Evolutionary conservation across 2,113 vertebrate genomes (phyloP).

Genomic region (Cercocebus atys): DNA sequence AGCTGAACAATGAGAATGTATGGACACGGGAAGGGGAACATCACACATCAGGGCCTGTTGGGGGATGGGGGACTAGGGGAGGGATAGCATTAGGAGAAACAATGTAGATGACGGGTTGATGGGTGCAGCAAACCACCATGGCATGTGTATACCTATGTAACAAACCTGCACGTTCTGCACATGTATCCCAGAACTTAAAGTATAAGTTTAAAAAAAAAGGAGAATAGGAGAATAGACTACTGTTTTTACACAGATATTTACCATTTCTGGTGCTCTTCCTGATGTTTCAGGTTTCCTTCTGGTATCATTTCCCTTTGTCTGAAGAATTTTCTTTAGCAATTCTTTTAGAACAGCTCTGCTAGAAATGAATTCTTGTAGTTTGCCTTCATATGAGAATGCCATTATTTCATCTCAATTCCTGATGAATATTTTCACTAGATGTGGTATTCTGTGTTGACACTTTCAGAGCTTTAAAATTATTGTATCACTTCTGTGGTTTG

Average conservation of each 20-base stretch:
- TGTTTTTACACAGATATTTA: background rate
- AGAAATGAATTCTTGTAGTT: background rate
- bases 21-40: too few relatives aligned
- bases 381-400: background rate
- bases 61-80: too few relatives aligned
- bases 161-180: too few relatives aligned
- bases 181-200: too few relatives aligned
- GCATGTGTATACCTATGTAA: too few relatives aligned
- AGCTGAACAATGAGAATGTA: too few relatives aligned
- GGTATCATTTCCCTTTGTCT: background rate
- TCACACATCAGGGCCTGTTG: too few relatives aligned
- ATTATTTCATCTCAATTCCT: background rate
- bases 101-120: too few relatives aligned
- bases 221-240: background rate
- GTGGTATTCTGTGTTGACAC: background rate
- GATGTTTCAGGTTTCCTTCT: background rate
- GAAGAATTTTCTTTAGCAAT: background rate
- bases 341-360: background rate
- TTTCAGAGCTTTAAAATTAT: background rate
- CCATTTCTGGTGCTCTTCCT: background rate
- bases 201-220: background rate
- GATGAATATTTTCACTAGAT: background rate
- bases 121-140: too few relatives aligned
- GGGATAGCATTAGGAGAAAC: too few relatives aligned
- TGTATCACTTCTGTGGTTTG: background rate